A percentile compares a stretch with the other conserved stretches of the same genome.
These are phyloP conservation scores for Leptodirus hochenwartii DNA, from an alignment of 2,888 invertebrate genomes.

Conservation along the genomic window DNA sequence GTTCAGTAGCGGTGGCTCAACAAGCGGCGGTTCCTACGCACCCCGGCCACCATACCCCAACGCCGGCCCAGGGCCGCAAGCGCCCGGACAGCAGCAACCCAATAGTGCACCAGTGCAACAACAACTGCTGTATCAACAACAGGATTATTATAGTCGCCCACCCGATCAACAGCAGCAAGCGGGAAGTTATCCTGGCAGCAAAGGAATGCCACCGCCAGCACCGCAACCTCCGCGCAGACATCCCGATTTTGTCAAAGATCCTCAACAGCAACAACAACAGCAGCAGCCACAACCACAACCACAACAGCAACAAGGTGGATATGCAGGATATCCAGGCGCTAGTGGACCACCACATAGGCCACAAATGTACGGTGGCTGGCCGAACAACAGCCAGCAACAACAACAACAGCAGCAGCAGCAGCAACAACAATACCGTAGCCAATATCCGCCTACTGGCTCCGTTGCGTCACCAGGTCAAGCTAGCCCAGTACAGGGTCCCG, in stretches of 20 bases:
- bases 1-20: constrained; percentile 19
- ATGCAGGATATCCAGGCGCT: too few species aligned
- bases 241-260: constrained; percentile 68
- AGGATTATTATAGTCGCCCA: constrained; percentile 37
- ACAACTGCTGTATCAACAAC: too few species aligned
- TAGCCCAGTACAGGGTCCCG: too few species aligned
- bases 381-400: constrained; percentile 39
- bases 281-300: constrained; percentile 34
- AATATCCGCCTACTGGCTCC: constrained; percentile 17
- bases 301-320: constrained; percentile 29
- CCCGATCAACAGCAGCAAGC: constrained; percentile 29
- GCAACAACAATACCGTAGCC: constrained; percentile 33
- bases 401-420: too few species aligned
- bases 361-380: constrained; percentile 50
- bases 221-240: constrained; percentile 60
- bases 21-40: too few species aligned
- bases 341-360: constrained; percentile 47
- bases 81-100: constrained; percentile 21
- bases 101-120: constrained; percentile 25
- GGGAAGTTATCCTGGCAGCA: constrained; percentile 26
- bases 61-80: constrained; percentile 11
- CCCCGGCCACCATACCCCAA: too few species aligned
- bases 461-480: constrained; percentile 12
- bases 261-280: constrained; percentile 33
- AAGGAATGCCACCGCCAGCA: constrained; percentile 42